phyloP scores from a whole-genome alignment of 1,140 invertebrate species.

The Conus betulinus region DNA sequence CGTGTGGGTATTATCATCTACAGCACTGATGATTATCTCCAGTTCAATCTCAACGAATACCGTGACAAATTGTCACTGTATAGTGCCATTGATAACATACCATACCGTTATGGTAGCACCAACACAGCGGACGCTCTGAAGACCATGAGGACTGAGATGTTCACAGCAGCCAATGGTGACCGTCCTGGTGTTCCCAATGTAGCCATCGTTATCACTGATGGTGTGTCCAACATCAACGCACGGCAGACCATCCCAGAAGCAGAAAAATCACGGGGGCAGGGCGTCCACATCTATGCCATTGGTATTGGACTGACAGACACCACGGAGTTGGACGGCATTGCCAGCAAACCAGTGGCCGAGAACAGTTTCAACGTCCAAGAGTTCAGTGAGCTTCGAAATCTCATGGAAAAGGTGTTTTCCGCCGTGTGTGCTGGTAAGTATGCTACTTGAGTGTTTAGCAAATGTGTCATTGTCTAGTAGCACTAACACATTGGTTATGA shows the following conservation, averaged over 20 bases:
- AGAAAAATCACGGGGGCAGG: constrained; percentile 42
- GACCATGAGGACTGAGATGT: constrained; percentile 61
- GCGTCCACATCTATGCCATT: constrained; percentile 65
- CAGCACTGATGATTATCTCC: constrained; percentile 48
- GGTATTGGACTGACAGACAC: constrained; percentile 59
- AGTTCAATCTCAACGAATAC: constrained; percentile 62
- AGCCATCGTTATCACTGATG: constrained; percentile 64
- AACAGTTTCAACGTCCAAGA: constrained; percentile 53
- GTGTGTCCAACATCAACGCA: constrained; percentile 68
- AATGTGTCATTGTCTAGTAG: no score
- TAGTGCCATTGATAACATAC: constrained; percentile 58
- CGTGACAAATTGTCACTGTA: constrained; percentile 49
- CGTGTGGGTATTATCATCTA: constrained; percentile 47
- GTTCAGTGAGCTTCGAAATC: constrained; percentile 57
- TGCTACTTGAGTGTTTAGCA: neutral
- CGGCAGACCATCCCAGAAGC: constrained; percentile 66
- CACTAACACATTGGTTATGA: no score
- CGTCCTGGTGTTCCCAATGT: constrained; percentile 57
- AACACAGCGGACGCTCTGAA: constrained; percentile 63
- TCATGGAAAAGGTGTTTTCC: neutral
- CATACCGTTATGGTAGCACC: constrained; percentile 64
- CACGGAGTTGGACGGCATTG: constrained; percentile 55
- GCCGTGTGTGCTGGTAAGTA: neutral
- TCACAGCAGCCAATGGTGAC: constrained; percentile 58
- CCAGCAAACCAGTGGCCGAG: constrained; percentile 47